Conservation (phyloP, 1,140 invertebrate species). For the Drosophila nikananu region DNA sequence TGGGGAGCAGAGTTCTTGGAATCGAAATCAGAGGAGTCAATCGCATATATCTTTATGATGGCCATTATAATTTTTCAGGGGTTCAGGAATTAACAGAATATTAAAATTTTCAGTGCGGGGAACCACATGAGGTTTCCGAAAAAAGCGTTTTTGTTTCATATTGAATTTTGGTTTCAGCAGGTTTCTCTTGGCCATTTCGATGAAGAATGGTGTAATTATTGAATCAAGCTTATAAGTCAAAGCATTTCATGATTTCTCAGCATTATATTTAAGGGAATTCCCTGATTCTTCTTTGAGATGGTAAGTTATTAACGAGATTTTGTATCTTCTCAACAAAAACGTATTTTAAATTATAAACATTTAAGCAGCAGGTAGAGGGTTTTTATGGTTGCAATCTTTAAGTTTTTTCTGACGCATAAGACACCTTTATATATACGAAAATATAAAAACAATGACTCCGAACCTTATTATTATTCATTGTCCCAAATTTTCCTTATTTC, state of each 20-base stretch:
- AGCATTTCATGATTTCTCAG: neutral
- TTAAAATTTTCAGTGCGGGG: conserved; percentile 26
- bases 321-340: neutral
- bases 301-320: neutral
- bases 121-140: conserved; percentile 12
- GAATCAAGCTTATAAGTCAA: neutral
- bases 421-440: too few species aligned
- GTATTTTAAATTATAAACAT: neutral
- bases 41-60: conserved; percentile 25
- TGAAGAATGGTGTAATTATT: conserved; percentile 18
- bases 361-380: too few species aligned
- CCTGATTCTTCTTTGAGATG: too few species aligned
- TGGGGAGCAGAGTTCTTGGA: conserved; percentile 6
- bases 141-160: conserved; percentile 4
- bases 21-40: conserved; percentile 1
- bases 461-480: neutral
- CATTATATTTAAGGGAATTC: neutral
- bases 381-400: too few species aligned
- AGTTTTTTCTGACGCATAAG: too few species aligned
- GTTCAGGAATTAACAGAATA: conserved; percentile 16
- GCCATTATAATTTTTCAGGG: conserved; percentile 19
- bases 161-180: conserved; percentile 14
- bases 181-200: neutral
- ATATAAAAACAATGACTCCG: neutral
- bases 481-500: neutral